Evolutionary conservation across 2,888 invertebrate species (phyloP), one percentile per base, ranked within the genome.

Genomic region (Vandiemenella viatica): DNA sequence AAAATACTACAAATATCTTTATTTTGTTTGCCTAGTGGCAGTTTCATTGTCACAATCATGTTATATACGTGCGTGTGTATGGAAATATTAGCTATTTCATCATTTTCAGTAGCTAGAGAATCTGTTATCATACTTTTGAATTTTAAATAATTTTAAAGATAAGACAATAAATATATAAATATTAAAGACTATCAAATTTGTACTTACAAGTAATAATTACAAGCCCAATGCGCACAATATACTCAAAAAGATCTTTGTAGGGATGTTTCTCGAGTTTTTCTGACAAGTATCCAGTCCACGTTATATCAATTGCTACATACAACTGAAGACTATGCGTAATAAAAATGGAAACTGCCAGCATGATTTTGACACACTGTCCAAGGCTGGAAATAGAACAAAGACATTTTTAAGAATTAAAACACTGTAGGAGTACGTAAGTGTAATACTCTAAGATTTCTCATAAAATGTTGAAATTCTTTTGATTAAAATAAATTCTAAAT

Each of bases 271-370:
- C 74, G 41, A 83, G 67, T 54, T 67, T 71, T 7, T 73, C 70
- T 15, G 69, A 66, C 7, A 84, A 67, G 63, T 82, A 85, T 49
- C 82, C 79, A 59, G 86, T 89, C 90, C 92, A 93, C 42, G 87
- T 73, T 56, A 97, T 90, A 60, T 89, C 87, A 58, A 95, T 83
- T 6, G 96, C 93, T 2, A 97, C 96, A 67, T 95, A 97, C 66
- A 92, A 88, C 60, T 95, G 93, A 26, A 97, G 71, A 0, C 86
- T 86, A 64, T 96, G 96, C 0, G 93, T 88, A 48, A 95, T 79
- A 67, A 83, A 92, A 57, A 97, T 91, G 0, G 87, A 80, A 54
- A 83, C 67, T 0, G 87, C 83, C 43, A 87, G 65, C 59, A 85
- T 75, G 15, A 79, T 70, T 62, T 84, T 81, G 1, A 83, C 84